These are phyloP conservation scores for Cryptocheilus praepositus DNA, from an alignment of 2,888 invertebrate genomes.

Conservation along the genomic window DNA sequence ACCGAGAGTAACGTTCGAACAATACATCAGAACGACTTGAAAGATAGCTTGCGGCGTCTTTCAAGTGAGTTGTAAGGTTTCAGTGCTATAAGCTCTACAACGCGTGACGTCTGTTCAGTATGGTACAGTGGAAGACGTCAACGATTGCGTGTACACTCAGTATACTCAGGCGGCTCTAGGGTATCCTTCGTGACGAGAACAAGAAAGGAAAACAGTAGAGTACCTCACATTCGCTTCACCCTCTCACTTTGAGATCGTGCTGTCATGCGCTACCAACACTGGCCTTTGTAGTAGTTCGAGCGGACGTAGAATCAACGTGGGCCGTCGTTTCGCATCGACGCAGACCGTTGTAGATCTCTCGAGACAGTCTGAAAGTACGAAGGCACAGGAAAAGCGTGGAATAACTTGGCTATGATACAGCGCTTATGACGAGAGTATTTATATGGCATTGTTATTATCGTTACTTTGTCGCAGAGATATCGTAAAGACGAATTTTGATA, in stretches of 20 bases:
- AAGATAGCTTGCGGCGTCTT: no score
- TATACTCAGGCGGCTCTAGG: constrained; percentile 35
- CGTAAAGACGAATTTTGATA: constrained; percentile 37
- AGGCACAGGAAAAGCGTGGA: constrained; percentile 20
- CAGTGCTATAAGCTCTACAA: constrained; percentile 49
- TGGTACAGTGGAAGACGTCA: constrained; percentile 27
- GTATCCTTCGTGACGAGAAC: constrained; percentile 23
- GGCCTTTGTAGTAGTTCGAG: constrained; percentile 68
- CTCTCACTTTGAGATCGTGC: constrained; percentile 33
- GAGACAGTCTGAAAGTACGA: constrained; percentile 24
- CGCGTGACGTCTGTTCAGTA: constrained; percentile 30
- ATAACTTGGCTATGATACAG: constrained; percentile 19
- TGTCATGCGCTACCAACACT: constrained; percentile 57
- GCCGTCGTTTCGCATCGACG: constrained; percentile 26
- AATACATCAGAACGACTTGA: no score
- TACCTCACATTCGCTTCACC: constrained; percentile 37
- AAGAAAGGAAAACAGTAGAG: constrained; percentile 32
- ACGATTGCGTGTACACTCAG: constrained; percentile 33
- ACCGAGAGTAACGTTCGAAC: no score
- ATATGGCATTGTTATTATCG: constrained; percentile 22
- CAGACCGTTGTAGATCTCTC: constrained; percentile 28
- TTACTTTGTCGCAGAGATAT: constrained; percentile 42
- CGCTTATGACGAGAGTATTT: constrained; percentile 17
- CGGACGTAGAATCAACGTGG: constrained; percentile 45
- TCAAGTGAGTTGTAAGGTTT: neutral